Evolutionary conservation across 2,113 vertebrate species (phyloP).

Genomic region (Suncus etruscus): DNA sequence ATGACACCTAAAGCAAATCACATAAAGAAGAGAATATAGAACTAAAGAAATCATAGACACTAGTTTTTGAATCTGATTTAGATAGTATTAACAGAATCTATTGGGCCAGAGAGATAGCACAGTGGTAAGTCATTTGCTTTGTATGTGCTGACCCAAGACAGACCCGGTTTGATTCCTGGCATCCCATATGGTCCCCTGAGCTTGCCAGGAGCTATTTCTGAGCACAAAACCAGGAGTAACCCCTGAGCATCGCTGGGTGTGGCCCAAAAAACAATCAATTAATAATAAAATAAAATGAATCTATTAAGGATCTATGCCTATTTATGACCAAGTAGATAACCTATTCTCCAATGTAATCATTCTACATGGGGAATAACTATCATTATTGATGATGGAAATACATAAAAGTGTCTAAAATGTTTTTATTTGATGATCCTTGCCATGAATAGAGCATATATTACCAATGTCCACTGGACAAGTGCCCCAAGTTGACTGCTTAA

Average conservation of each 20-base stretch:
- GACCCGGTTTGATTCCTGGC: too few relatives aligned
- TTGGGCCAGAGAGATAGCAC: too few relatives aligned
- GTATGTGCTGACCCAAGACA: too few relatives aligned
- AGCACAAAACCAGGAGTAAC: too few relatives aligned
- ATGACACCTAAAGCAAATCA: background rate
- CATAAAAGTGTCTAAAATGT: background rate
- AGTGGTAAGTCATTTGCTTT: too few relatives aligned
- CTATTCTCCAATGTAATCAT: background rate
- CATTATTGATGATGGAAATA: background rate
- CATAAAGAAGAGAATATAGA: too few relatives aligned
- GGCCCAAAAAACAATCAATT: too few relatives aligned
- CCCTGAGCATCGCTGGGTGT: too few relatives aligned
- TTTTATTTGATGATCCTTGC: constrained; percentile 10
- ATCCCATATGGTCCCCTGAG: too few relatives aligned
- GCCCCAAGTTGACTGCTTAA: too few relatives aligned
- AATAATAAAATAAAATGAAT: background rate
- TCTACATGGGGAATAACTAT: background rate
- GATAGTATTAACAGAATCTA: background rate
- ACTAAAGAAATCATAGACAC: background rate
- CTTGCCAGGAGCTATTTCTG: too few relatives aligned
- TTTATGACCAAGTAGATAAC: background rate
- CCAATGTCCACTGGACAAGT: background rate
- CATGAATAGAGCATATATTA: background rate
- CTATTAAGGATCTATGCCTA: background rate
- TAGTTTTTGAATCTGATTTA: constrained; percentile 3